A percentile compares a stretch with the other conserved stretches of the same genome.
These are phyloP conservation scores for Antechinus flavipes DNA, from an alignment of 2,113 vertebrate species.

Conservation along the genomic window DNA sequence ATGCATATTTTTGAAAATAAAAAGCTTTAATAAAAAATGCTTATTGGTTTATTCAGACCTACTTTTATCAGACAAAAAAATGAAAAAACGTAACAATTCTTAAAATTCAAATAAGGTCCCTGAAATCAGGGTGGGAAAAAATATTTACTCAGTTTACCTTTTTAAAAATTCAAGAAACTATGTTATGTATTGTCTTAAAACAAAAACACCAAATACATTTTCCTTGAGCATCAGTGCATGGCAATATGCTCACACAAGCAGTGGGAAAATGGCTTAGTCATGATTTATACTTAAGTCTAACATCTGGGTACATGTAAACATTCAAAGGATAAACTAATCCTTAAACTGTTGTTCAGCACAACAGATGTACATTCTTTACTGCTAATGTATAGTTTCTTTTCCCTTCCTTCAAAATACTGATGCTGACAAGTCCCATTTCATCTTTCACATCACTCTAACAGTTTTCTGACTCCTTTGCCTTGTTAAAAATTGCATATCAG, in stretches of 20 bases:
- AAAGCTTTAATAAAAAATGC: no score
- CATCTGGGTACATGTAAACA: background rate
- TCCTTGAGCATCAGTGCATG: background rate
- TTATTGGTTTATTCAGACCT: background rate
- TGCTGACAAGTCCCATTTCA: background rate
- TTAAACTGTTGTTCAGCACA: background rate
- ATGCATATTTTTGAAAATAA: no score
- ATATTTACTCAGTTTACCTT: conserved; percentile 7
- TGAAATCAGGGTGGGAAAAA: background rate
- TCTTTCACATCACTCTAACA: background rate
- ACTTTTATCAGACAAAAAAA: background rate
- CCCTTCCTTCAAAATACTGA: background rate
- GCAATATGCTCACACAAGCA: background rate
- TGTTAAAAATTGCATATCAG: background rate
- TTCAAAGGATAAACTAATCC: conserved; percentile 14
- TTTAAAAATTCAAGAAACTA: conserved; percentile 27
- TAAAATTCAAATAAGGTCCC: background rate
- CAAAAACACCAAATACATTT: conserved; percentile 22
- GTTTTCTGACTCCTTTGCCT: background rate
- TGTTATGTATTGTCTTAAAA: background rate
- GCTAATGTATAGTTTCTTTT: conserved; percentile 9
- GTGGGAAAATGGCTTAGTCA: background rate
- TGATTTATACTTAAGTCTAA: background rate
- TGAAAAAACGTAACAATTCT: background rate
- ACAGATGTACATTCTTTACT: background rate